Evolutionary conservation across 2,113 vertebrate genomes (phyloP).

Genomic region (Alces alces): DNA sequence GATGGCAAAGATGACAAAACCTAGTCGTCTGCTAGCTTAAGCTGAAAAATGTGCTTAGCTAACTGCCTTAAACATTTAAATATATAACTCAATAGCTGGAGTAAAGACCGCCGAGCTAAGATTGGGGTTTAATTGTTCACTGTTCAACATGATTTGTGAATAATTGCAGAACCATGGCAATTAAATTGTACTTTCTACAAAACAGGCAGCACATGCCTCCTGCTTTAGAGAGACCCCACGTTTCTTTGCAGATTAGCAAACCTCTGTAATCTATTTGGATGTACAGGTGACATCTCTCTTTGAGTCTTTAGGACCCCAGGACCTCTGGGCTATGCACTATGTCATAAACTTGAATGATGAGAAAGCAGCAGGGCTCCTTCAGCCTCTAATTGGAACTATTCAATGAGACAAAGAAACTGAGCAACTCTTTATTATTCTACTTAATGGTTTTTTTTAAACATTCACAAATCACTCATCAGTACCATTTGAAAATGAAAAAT

Average conservation of each 20-base stretch:
- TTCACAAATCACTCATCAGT: slow-evolving; percentile 79
- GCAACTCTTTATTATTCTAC: slow-evolving; percentile 72
- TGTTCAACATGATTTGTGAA: slow-evolving; percentile 74
- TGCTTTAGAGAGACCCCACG: slow-evolving; percentile 56
- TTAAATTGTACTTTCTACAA: slow-evolving; percentile 75
- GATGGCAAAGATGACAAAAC: slow-evolving; percentile 33
- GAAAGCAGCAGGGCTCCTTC: slow-evolving; percentile 74
- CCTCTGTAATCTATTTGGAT: slow-evolving; percentile 73
- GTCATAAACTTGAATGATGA: slow-evolving; percentile 77
- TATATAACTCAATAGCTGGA: slow-evolving; percentile 50
- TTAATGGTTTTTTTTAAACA: slow-evolving; percentile 71
- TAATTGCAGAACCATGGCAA: slow-evolving; percentile 61
- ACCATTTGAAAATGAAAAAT: slow-evolving; percentile 72
- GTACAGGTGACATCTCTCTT: slow-evolving; percentile 74
- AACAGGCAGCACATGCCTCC: slow-evolving; percentile 56
- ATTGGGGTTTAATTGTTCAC: slow-evolving; percentile 72
- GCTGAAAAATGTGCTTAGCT: slow-evolving; percentile 19
- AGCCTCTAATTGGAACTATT: slow-evolving; percentile 79
- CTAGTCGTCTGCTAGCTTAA: slow-evolving; percentile 28
- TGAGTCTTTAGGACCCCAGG: slow-evolving; percentile 65
- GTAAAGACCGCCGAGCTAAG: slow-evolving; percentile 66
- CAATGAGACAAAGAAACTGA: slow-evolving; percentile 71
- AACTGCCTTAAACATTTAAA: slow-evolving; percentile 68
- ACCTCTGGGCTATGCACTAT: slow-evolving; percentile 75
- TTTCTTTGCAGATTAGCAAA: slow-evolving; percentile 71